A percentile compares a stretch with the other conserved stretches of the same genome.
Conservation (phyloP, 2,888 invertebrate species). For the Brachyptera putata region DNA sequence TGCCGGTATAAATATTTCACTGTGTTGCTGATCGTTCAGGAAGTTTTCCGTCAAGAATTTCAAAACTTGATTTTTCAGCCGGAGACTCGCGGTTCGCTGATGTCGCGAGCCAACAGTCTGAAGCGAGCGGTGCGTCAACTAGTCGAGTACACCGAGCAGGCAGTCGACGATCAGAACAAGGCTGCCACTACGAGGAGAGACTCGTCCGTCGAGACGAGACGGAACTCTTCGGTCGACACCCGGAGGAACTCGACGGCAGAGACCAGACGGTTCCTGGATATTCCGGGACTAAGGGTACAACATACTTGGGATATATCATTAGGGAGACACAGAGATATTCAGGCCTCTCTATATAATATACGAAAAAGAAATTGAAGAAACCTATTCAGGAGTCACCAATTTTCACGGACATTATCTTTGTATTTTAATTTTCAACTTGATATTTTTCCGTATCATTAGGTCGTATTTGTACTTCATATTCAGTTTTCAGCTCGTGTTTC, state of each 20-base stretch:
- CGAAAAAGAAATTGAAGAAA: neutral
- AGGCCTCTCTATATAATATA: conserved; percentile 38
- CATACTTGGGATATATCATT: too few species aligned
- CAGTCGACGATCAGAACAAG: conserved; percentile 56
- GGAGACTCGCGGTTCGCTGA: too few species aligned
- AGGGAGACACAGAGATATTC: conserved; percentile 43
- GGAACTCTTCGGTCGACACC: conserved; percentile 38
- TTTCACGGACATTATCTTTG: too few species aligned
- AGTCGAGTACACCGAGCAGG: conserved; percentile 73
- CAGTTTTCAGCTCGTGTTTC: too few species aligned
- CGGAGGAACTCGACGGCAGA: conserved; percentile 15
- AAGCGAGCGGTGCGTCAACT: conserved; percentile 77
- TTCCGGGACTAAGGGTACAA: conserved; percentile 37
- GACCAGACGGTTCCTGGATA: conserved; percentile 33
- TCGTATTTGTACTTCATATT: too few species aligned
- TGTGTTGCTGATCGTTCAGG: neutral
- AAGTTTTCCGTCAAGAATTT: neutral
- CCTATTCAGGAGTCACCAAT: too few species aligned
- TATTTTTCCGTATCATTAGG: too few species aligned
- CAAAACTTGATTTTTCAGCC: too few species aligned
- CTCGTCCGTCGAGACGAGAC: conserved; percentile 36
- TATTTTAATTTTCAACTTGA: too few species aligned
- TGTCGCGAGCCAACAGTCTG: conserved; percentile 71
- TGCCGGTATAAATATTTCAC: neutral
- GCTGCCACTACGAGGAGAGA: neutral